Evolutionary conservation across 2,113 vertebrate species (phyloP), one percentile per base, ranked within the genome.

Genomic region (Engystomops pustulosus): DNA sequence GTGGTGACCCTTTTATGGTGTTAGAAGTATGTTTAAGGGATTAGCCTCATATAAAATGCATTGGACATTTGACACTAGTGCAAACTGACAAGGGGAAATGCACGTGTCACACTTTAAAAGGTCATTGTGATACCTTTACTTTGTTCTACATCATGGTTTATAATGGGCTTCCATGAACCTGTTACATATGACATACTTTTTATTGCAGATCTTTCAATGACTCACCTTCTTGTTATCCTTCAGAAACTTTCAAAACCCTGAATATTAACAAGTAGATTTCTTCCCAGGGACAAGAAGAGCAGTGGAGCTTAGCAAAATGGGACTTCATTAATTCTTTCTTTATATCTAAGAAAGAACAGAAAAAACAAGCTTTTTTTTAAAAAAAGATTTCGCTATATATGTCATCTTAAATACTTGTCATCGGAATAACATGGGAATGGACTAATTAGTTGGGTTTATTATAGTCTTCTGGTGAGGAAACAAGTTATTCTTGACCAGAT

Each of bases 51-150:
- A 53, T 51, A 71, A 72, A 53, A 41, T 55, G 55, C 15, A n/a
- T 72, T 27, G 69, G 68, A 72, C 47, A 62, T 72, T 60, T 82
- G 49, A 72, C 80, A 60, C 47, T 82, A 72, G 68, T 74, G 9
- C 34, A 74, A 58, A 72, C 34, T 82, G 45, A 82, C 67, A 71
- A 60, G 67, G 23, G 34, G 47, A 82, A 82, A 58, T 72, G 14
- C 67, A 80, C n/a, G 25, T 80, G 62, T 47, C 69, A 82, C 49
- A 44, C 34, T 58, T 62, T 44, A 38, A 72, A 72, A 44, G 49
- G 49, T 60, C 80, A 82, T 18, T 30, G 32, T 60, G 51, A 27
- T 30, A 45, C 80, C 67, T 55, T 74, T 58, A 71, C 30, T 71
- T 67, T 82, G 36, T 25, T 60, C 23, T 82, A 55, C 67, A 71